These are phyloP conservation scores for Regulus satrapa DNA, from an alignment of 2,113 vertebrate genomes.

Conservation along the genomic window DNA sequence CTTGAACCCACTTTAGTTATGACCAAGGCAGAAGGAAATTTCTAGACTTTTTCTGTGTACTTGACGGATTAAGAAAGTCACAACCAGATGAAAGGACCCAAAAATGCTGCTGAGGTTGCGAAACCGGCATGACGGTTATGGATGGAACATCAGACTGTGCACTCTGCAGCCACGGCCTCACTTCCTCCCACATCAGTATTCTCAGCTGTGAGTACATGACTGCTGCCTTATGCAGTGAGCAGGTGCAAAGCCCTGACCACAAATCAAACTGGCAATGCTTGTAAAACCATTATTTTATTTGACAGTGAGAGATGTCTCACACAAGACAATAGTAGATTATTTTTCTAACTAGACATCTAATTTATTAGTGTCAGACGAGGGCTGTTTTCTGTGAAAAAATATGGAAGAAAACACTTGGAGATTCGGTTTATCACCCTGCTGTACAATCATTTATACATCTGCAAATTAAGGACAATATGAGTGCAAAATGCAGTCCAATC, in stretches of 20 bases:
- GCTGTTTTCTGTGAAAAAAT: constrained; percentile 3
- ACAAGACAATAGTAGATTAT: neutral
- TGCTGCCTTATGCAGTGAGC: neutral
- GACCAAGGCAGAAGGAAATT: neutral
- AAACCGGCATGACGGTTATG: neutral
- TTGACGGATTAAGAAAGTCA: neutral
- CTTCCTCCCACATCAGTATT: neutral
- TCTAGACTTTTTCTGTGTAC: neutral
- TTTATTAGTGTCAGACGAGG: neutral
- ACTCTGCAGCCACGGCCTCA: neutral
- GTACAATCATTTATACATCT: neutral
- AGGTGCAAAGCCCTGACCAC: neutral
- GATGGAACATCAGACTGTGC: neutral
- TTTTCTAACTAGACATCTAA: constrained; percentile 15
- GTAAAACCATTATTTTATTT: neutral
- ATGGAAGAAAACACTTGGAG: neutral
- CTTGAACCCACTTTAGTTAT: neutral
- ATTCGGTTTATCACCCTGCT: neutral
- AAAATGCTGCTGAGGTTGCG: neutral
- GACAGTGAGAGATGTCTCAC: neutral
- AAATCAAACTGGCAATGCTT: neutral
- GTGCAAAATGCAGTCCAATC: neutral
- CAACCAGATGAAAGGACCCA: neutral
- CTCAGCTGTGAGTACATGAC: neutral
- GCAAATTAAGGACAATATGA: neutral